Percentiles rank a stretch among this genome's conserved stretches.
phyloP scores from a whole-genome alignment of 53 echinoderm and acorn worm species.

The Paracentrotus lividus region DNA sequence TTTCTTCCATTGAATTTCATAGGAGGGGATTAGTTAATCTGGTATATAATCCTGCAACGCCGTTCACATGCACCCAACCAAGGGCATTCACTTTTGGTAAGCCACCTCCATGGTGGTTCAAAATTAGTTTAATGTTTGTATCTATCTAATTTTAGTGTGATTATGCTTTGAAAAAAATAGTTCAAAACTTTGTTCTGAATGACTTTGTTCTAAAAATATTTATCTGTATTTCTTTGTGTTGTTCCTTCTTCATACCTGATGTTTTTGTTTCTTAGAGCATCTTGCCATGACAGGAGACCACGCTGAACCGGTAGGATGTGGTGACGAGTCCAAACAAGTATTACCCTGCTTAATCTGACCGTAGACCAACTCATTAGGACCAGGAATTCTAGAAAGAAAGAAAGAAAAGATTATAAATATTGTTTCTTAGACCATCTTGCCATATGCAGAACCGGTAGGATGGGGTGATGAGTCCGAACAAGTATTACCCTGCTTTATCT shows the following conservation, averaged over 20 bases:
- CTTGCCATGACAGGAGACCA: constrained; percentile 87
- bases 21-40: too few relatives aligned
- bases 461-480: constrained; percentile 82
- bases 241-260: constrained; percentile 69
- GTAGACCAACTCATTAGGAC: constrained; percentile 81
- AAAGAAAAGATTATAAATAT: background rate
- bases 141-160: too few relatives aligned
- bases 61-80: too few relatives aligned
- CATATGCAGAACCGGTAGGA: constrained; percentile 85
- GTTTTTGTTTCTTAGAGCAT: constrained; percentile 77
- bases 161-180: too few relatives aligned
- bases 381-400: constrained; percentile 71
- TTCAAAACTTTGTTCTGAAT: too few relatives aligned
- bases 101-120: too few relatives aligned
- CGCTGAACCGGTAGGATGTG: constrained; percentile 82
- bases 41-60: too few relatives aligned
- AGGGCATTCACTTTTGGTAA: too few relatives aligned
- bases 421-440: constrained; percentile 77
- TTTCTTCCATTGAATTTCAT: too few relatives aligned
- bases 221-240: too few relatives aligned
- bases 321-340: constrained; percentile 81
- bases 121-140: too few relatives aligned
- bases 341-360: constrained; percentile 87
- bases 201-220: background rate
- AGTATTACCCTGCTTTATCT: constrained; percentile 79